Evolutionary conservation across 2,888 invertebrate species (phyloP).

Genomic region (Parapristionchus giblindavisi): DNA sequence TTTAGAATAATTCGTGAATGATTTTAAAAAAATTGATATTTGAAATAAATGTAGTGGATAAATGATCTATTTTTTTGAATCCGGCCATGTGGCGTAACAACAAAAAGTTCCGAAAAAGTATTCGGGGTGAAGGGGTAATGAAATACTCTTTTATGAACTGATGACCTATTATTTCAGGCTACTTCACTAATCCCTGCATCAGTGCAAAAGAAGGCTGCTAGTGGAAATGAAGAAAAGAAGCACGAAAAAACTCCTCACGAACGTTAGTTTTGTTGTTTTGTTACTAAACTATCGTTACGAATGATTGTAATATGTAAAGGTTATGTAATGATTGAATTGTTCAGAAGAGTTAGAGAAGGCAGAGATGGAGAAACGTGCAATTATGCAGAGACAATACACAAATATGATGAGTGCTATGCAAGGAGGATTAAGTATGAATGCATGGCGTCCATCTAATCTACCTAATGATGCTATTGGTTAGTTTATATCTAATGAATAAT

Average conservation of each 20-base stretch:
- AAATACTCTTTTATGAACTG: neutral
- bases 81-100: too few relatives aligned
- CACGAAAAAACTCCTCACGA: constrained; percentile 40
- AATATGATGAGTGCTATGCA: constrained; percentile 55
- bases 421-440: constrained; percentile 40
- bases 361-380: constrained; percentile 41
- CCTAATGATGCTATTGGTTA: neutral
- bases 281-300: too few relatives aligned
- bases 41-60: too few relatives aligned
- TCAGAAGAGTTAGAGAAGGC: constrained; percentile 22
- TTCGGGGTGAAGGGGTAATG: neutral
- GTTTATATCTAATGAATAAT: neutral
- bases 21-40: too few relatives aligned
- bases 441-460: constrained; percentile 21
- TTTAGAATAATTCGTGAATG: too few relatives aligned
- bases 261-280: constrained; percentile 7
- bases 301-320: too few relatives aligned
- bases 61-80: too few relatives aligned
- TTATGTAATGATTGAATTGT: too few relatives aligned
- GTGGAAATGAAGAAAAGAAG: constrained; percentile 41
- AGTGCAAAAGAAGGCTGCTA: constrained; percentile 50
- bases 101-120: neutral
- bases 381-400: constrained; percentile 55
- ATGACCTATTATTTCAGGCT: constrained; percentile 11
- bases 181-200: constrained; percentile 54